Evolutionary conservation across 2,888 invertebrate species (phyloP), one percentile per base, ranked within the genome.

Genomic region (Asteroscopus sphinx): DNA sequence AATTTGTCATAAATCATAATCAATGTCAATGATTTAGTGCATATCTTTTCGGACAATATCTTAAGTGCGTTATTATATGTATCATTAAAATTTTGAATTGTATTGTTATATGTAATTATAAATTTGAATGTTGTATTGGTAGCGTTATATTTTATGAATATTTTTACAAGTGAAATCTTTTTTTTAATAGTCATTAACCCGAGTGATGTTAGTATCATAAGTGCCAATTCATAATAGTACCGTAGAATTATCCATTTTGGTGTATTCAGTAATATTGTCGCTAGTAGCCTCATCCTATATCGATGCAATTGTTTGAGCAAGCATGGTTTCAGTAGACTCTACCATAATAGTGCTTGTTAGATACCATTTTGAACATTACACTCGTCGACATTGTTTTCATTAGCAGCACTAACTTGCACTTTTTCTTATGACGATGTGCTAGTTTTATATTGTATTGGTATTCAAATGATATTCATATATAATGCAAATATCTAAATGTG

Each of bases 21-120:
- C 63, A 56, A 78, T 77, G 85, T 87, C 83, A 86, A 86, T 87
- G 61, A 78, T 85, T 82, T 80, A 66, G 76, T 71, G 79, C 87
- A 88, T 88, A 88, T 88, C 87, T 72, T 81, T 73, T 74, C 68
- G 73, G 84, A 84, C 86, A 88, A 85, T 87, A 84, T 76, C 58
- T 79, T 76, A 64, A 73, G 65, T 73, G 67, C 49, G 73, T 73
- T 73, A 65, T 54, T n/a, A 73, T 69, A 72, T 73, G 70, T 60
- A 59, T 58, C 40, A 70, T 67, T 64, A 56, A 66, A 61, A 68
- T 68, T 52, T 61, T 55, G 39, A 61, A 64, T 56, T 71, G 44
- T 61, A 63, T 57, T 62, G 62, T 77, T 77, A 59, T 37, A 52
- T 56, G 52, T 74, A 68, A 69, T 72, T 60, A 75, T 77, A 61